A percentile compares a stretch with the other conserved stretches of the same genome.
phyloP scores from a whole-genome alignment of 2,797 vertebrate species.

The Euphonia xanthogaster region DNA sequence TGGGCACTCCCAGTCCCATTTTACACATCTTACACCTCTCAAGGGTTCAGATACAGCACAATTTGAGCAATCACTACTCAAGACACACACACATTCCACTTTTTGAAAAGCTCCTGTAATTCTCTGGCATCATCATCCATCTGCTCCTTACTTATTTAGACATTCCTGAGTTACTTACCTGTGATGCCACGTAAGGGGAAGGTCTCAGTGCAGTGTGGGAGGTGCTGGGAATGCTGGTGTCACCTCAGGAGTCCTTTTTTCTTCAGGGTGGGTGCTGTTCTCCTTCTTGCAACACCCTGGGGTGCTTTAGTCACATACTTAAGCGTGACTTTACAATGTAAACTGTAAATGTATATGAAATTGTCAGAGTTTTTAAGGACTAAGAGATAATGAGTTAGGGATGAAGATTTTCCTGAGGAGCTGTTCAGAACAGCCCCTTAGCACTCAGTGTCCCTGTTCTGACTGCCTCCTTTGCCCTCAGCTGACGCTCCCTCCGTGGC shows the following conservation, averaged over 20 bases:
- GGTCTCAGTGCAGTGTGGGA: not conserved
- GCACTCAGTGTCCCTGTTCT: not conserved
- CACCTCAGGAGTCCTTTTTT: not conserved
- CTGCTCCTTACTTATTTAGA: not conserved
- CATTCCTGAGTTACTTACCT: not conserved
- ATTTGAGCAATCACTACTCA: not conserved
- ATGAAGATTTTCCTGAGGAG: not conserved
- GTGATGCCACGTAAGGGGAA: not conserved
- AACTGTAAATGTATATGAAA: not conserved
- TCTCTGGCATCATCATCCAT: not conserved
- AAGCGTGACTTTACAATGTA: not conserved
- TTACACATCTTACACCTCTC: accelerated
- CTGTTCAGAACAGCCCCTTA: not conserved
- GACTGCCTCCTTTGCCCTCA: conserved; percentile 55
- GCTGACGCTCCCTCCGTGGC: conserved; percentile 96
- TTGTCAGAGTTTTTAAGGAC: not conserved
- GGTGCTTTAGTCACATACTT: not conserved
- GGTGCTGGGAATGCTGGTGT: not conserved
- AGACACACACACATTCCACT: not conserved
- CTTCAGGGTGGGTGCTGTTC: not conserved
- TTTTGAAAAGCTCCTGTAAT: not conserved
- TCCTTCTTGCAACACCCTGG: not conserved
- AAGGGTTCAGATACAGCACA: not conserved
- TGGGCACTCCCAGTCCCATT: accelerated
- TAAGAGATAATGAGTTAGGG: not conserved